These are phyloP conservation scores for Pangasius krempfi DNA, from an alignment of 2,797 vertebrate genomes.

Conservation along the genomic window DNA sequence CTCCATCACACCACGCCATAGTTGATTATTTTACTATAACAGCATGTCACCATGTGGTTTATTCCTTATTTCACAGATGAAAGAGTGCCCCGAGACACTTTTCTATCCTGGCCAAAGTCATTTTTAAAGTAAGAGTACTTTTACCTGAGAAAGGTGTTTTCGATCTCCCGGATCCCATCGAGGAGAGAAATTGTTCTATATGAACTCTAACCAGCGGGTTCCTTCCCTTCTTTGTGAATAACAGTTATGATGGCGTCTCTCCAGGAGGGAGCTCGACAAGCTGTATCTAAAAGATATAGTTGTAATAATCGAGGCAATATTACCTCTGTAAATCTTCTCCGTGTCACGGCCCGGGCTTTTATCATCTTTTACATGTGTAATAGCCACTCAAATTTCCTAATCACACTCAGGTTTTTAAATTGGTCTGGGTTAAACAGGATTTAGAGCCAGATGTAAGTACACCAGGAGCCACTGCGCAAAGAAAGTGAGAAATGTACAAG, in stretches of 20 bases:
- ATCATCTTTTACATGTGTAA: conserved; percentile 17
- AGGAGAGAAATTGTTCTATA: not conserved
- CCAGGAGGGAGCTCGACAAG: not conserved
- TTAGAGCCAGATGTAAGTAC: not conserved
- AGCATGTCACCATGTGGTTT: no score
- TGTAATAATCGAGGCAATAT: conserved; percentile 2
- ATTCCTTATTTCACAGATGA: not conserved
- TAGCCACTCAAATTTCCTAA: not conserved
- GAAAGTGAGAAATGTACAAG: not conserved
- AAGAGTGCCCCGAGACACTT: not conserved
- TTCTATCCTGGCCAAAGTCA: not conserved
- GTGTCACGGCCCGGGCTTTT: not conserved
- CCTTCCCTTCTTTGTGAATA: conserved; percentile 14
- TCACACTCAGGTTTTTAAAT: not conserved
- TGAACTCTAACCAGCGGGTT: not conserved
- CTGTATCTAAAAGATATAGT: conserved; percentile 15
- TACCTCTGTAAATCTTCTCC: not conserved
- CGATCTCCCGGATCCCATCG: not conserved
- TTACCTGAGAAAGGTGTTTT: not conserved
- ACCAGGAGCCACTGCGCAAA: not conserved
- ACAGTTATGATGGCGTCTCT: conserved; percentile 4
- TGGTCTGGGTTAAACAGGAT: not conserved
- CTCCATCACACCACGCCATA: not conserved
- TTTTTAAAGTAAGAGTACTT: not conserved
- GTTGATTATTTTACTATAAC: not conserved